Conservation (phyloP, 2,113 vertebrate genomes). For the Lonchura striata region DNA sequence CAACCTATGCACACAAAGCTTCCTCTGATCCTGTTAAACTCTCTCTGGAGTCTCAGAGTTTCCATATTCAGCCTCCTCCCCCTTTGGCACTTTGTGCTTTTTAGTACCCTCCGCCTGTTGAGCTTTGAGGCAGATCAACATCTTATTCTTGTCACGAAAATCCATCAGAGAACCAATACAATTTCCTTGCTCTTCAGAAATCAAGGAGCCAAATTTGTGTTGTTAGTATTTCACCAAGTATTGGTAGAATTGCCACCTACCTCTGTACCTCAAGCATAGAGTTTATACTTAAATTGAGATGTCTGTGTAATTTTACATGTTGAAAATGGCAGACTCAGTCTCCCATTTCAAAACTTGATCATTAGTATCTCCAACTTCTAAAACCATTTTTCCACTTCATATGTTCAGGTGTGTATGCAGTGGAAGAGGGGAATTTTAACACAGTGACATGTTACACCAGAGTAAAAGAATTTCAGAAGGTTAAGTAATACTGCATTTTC, state of each 20-base stretch:
- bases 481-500: background rate
- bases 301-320: background rate
- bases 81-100: background rate
- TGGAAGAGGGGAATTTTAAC: background rate
- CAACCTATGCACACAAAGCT: background rate
- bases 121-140: background rate
- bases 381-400: background rate
- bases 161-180: background rate
- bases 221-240: background rate
- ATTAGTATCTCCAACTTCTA: background rate
- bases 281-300: background rate
- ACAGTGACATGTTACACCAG: background rate
- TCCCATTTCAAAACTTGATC: background rate
- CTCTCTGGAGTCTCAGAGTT: background rate
- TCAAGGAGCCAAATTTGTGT: rapidly evolving
- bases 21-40: background rate
- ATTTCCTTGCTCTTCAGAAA: background rate
- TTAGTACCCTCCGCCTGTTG: background rate
- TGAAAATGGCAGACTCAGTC: background rate
- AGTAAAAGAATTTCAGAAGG: background rate
- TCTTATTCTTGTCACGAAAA: background rate
- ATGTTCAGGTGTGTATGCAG: background rate
- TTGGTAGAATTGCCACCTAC: background rate
- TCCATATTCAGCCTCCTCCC: background rate
- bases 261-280: background rate